A percentile compares a stretch with the other conserved stretches of the same genome.
Evolutionary conservation across 1,140 invertebrate species (phyloP).

Genomic region (Philaenus spumarius): DNA sequence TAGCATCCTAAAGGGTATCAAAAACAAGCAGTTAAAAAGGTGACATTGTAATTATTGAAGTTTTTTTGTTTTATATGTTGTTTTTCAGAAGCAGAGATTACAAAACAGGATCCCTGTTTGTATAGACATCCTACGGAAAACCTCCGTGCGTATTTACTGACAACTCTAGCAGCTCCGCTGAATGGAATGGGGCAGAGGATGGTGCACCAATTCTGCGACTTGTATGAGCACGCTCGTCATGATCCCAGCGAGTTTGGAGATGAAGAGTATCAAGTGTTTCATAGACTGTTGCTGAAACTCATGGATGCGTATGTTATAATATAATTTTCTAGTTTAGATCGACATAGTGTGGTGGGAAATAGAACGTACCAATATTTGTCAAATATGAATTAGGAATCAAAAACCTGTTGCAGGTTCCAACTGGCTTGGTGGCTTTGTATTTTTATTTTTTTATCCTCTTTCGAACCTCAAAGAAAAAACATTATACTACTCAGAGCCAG

Average conservation of each 20-base stretch:
- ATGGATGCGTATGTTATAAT: constrained; percentile 62
- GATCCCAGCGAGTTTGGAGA: constrained; percentile 77
- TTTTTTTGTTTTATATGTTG: no score
- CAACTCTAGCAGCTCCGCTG: constrained; percentile 60
- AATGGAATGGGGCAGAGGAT: constrained; percentile 69
- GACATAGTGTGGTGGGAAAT: neutral
- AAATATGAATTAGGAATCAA: neutral
- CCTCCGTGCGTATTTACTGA: constrained; percentile 68
- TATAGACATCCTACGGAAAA: constrained; percentile 70
- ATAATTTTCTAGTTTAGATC: neutral
- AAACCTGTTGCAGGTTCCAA: neutral
- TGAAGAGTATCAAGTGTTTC: constrained; percentile 75
- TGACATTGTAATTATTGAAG: no score
- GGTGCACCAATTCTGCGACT: constrained; percentile 83
- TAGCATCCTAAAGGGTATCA: no score
- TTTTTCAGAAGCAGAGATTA: constrained; percentile 64
- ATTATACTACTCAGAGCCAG: no score
- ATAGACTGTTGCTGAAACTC: constrained; percentile 63
- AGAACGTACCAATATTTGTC: neutral
- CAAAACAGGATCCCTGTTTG: constrained; percentile 57
- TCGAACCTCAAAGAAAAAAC: no score
- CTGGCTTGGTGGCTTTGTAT: no score
- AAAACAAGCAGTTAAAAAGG: no score
- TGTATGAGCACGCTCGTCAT: constrained; percentile 82
- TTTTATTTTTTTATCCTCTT: no score